A percentile compares a stretch with the other conserved stretches of the same genome.
Conservation (phyloP, 2,888 invertebrate genomes). For the Euphydryas editha region DNA sequence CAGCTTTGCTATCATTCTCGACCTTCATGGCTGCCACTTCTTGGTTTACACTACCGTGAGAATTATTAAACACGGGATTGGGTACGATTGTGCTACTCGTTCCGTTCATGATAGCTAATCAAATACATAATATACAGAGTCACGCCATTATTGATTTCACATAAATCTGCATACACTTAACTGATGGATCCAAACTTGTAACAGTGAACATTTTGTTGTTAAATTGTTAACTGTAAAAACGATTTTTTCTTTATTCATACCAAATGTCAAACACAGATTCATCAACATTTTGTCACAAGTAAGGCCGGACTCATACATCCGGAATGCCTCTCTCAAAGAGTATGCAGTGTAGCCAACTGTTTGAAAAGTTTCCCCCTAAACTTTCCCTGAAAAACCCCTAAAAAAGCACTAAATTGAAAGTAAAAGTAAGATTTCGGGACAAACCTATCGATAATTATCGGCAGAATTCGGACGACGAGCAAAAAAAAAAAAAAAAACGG, state of each 20-base stretch:
- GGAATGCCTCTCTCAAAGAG: too few relatives aligned
- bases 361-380: too few relatives aligned
- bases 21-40: conserved; percentile 53
- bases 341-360: too few relatives aligned
- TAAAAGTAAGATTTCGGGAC: too few relatives aligned
- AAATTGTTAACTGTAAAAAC: conserved; percentile 11
- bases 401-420: too few relatives aligned
- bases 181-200: conserved; percentile 12
- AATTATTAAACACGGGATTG: conserved; percentile 55
- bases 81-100: conserved; percentile 59
- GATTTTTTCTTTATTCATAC: conserved; percentile 15
- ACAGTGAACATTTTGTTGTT: conserved; percentile 20
- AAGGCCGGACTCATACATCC: too few relatives aligned
- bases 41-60: conserved; percentile 54
- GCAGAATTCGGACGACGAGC: too few relatives aligned
- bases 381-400: too few relatives aligned
- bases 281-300: conserved; percentile 4
- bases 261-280: neutral
- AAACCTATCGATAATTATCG: too few relatives aligned
- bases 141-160: conserved; percentile 16
- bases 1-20: conserved; percentile 53
- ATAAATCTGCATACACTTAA: neutral
- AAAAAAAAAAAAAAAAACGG: too few relatives aligned
- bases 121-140: conserved; percentile 23
- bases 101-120: conserved; percentile 62